These are phyloP conservation scores for Cavia porcellus DNA, from an alignment of 2,113 vertebrate genomes.

Conservation along the genomic window DNA sequence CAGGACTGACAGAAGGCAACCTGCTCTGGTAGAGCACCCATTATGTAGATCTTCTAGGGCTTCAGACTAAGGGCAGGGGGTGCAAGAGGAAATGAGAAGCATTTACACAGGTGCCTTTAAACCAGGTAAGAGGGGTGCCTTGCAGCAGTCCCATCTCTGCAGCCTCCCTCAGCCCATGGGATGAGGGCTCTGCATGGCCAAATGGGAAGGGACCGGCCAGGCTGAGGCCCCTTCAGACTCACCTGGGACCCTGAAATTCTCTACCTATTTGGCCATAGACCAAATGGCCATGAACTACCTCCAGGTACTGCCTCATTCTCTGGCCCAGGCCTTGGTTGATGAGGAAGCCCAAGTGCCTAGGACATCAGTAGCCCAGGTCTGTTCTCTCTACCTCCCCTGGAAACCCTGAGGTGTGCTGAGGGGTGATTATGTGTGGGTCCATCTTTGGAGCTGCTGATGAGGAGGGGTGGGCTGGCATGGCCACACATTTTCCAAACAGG, in stretches of 20 bases:
- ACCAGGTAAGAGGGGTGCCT: background rate
- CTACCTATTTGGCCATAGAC: background rate
- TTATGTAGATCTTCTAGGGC: background rate
- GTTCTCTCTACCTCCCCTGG: background rate
- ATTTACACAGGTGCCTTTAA: background rate
- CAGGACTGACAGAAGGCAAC: background rate
- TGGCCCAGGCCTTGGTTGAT: background rate
- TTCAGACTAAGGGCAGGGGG: no score
- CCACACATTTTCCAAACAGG: background rate
- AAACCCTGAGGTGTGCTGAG: accelerated
- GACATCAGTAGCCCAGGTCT: background rate
- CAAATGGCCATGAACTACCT: background rate
- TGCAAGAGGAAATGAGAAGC: no score
- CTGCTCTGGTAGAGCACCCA: background rate
- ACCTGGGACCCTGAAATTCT: background rate
- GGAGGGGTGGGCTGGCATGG: background rate
- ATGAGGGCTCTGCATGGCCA: background rate
- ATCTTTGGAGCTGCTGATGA: background rate
- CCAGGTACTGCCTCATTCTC: background rate
- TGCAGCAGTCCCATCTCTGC: background rate
- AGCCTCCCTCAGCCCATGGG: background rate
- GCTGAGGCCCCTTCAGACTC: background rate
- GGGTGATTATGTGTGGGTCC: accelerated
- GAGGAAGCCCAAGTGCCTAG: background rate
- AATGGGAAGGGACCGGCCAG: accelerated